These are phyloP conservation scores for Eubasilissa splendida DNA, from an alignment of 2,888 invertebrate genomes.

Conservation along the genomic window DNA sequence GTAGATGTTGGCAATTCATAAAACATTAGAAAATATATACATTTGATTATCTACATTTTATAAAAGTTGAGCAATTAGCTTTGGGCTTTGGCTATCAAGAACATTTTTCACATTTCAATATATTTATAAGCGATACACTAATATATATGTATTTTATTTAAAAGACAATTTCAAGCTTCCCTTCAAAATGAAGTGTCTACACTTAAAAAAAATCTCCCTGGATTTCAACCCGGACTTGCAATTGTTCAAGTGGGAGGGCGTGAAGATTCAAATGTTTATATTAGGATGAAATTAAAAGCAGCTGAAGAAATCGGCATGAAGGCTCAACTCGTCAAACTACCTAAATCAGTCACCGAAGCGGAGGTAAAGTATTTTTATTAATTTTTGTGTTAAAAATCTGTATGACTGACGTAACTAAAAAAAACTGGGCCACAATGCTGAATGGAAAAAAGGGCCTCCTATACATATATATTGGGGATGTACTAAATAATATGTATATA, in stretches of 20 bases:
- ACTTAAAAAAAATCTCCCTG: constrained; percentile 72
- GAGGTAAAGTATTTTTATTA: constrained; percentile 71
- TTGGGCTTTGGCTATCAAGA: background rate
- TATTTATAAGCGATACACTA: constrained; percentile 52
- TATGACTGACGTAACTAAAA: too few species aligned
- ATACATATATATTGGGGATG: too few species aligned
- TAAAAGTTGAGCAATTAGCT: too few species aligned
- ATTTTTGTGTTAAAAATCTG: too few species aligned
- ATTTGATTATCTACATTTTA: background rate
- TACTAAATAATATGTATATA: too few species aligned
- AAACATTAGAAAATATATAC: background rate
- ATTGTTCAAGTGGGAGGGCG: constrained; percentile 97
- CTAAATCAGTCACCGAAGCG: constrained; percentile 84
- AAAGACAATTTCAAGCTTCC: constrained; percentile 81
- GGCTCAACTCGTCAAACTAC: constrained; percentile 85
- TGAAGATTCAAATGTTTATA: constrained; percentile 98
- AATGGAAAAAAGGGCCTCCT: too few species aligned
- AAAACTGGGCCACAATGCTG: too few species aligned
- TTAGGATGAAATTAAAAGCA: constrained; percentile 94
- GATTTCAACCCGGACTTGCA: constrained; percentile 84
- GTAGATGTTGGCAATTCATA: too few species aligned
- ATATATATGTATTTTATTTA: background rate
- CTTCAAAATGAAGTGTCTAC: constrained; percentile 78
- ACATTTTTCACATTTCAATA: background rate
- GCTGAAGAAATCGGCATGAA: constrained; percentile 92